phyloP scores from a whole-genome alignment of 2,113 vertebrate species.

The Reinhardtius hippoglossoides region DNA sequence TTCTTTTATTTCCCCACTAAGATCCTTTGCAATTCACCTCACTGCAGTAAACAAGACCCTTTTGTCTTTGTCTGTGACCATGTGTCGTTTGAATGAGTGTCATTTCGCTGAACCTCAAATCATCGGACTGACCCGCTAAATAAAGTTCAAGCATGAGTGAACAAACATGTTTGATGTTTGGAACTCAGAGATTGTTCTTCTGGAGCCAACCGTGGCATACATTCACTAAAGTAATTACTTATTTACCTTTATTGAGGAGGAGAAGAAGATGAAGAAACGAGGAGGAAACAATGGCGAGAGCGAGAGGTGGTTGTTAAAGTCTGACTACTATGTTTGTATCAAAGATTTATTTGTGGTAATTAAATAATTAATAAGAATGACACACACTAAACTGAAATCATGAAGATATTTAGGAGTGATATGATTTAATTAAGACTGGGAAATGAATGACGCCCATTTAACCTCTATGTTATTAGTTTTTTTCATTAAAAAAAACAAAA shows the following conservation, averaged over 20 bases:
- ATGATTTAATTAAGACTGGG: not conserved
- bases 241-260: too few species aligned
- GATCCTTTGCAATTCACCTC: conserved; percentile 26
- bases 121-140: not conserved
- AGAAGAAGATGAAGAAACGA: not conserved
- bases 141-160: not conserved
- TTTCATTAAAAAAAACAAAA: not conserved
- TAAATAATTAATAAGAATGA: too few species aligned
- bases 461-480: not conserved
- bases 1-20: not conserved
- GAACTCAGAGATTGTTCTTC: not conserved
- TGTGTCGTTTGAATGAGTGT: conserved; percentile 13
- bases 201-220: not conserved
- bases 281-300: too few species aligned
- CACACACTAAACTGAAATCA: not conserved
- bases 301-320: too few species aligned
- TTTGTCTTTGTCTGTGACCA: conserved; percentile 14
- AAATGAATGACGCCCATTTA: not conserved
- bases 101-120: conserved; percentile 3
- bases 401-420: too few species aligned
- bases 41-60: not conserved
- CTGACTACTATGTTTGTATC: not conserved
- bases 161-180: conserved; percentile 8
- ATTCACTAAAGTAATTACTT: not conserved
- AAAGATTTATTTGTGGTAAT: too few species aligned